Percentiles rank a stretch among this genome's conserved stretches.
Evolutionary conservation across 2,888 invertebrate genomes (phyloP).

Genomic region (Diarsia brunnea): DNA sequence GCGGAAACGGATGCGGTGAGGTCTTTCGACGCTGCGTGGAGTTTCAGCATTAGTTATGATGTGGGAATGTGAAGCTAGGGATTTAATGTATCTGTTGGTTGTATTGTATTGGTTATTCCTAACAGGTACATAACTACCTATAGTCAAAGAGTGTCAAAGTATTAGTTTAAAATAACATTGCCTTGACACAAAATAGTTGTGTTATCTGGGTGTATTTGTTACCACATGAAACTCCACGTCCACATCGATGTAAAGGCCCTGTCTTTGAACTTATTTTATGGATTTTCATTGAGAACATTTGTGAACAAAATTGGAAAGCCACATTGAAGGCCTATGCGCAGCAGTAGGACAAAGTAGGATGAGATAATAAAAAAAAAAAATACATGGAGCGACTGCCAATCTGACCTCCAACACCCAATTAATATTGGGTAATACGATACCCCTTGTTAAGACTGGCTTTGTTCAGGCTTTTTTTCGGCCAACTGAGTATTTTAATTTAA

Average conservation of each 20-base stretch:
- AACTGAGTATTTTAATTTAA: background rate
- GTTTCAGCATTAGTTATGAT: conserved; percentile 15
- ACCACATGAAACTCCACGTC: background rate
- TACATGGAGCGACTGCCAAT: no score
- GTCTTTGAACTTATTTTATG: background rate
- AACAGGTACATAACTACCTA: no score
- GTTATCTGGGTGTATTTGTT: background rate
- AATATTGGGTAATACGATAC: no score
- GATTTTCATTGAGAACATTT: no score
- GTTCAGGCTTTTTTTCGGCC: no score
- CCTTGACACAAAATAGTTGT: background rate
- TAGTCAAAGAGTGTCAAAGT: no score
- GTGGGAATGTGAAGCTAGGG: background rate
- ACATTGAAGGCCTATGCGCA: background rate
- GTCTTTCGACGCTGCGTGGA: conserved; percentile 14
- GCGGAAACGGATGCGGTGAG: conserved; percentile 25
- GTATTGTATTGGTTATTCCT: background rate
- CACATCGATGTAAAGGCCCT: background rate
- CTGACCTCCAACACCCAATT: no score
- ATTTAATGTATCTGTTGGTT: conserved; percentile 12
- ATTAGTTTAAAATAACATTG: background rate
- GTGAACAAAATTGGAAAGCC: background rate
- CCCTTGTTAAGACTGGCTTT: no score
- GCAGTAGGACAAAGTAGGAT: background rate
- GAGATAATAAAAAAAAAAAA: background rate